Evolutionary conservation across 2,888 invertebrate species (phyloP).

Genomic region (Melieria picta): DNA sequence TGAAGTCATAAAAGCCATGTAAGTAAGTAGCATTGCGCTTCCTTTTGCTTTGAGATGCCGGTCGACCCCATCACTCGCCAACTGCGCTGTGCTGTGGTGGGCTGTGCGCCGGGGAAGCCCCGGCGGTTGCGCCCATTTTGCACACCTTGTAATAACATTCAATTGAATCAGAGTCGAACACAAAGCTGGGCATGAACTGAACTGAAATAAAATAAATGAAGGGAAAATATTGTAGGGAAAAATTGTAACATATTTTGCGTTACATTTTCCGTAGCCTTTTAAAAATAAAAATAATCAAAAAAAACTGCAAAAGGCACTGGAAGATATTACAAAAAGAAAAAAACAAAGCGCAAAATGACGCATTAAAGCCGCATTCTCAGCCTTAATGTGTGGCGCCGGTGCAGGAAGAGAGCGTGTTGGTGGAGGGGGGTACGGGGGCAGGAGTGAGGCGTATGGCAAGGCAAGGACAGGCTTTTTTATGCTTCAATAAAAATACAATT

Average conservation of each 20-base stretch:
- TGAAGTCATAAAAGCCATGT: constrained; percentile 42
- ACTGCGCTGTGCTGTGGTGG: too few relatives aligned
- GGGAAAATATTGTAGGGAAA: neutral
- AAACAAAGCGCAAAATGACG: neutral
- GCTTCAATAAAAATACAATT: constrained; percentile 48
- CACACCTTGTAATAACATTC: constrained; percentile 16
- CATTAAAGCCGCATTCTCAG: neutral
- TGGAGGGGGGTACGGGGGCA: neutral
- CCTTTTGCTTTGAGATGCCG: constrained; percentile 3
- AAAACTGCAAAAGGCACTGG: neutral
- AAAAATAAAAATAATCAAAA: neutral
- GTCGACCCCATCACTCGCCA: neutral
- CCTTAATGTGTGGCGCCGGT: neutral
- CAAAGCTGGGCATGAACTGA: constrained; percentile 16
- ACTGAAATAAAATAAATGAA: constrained; percentile 11
- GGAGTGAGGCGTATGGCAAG: constrained; percentile 14
- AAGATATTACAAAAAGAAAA: neutral
- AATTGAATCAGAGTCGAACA: constrained; percentile 22
- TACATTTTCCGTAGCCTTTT: neutral
- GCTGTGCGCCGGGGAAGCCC: neutral
- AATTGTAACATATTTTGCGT: constrained; percentile 13
- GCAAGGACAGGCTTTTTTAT: constrained; percentile 40
- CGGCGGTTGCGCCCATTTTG: neutral
- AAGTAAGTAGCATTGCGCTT: constrained; percentile 10
- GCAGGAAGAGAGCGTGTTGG: neutral